These are phyloP conservation scores for Oryzias curvinotus DNA, from an alignment of 2,113 vertebrate species.

Conservation along the genomic window DNA sequence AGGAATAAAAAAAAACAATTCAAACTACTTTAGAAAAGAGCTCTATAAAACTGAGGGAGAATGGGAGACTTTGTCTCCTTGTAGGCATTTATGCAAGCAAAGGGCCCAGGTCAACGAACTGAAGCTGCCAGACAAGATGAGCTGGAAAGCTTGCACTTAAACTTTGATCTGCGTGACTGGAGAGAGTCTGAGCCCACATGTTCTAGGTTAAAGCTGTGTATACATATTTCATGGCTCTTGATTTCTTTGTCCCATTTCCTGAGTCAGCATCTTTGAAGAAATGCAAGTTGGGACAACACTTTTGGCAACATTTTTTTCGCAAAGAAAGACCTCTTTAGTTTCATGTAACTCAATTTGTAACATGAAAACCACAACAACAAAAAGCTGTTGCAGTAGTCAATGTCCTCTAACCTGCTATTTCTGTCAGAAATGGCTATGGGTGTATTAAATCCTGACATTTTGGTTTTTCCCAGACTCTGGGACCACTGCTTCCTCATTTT, in stretches of 20 bases:
- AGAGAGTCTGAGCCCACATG: slow-evolving; percentile 27
- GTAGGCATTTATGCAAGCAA: background rate
- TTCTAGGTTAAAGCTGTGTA: slow-evolving; percentile 55
- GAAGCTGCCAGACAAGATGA: slow-evolving; percentile 32
- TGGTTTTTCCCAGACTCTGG: slow-evolving; percentile 12
- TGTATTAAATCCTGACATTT: slow-evolving; percentile 37
- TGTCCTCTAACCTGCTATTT: slow-evolving; percentile 8
- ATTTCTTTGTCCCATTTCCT: slow-evolving; percentile 35
- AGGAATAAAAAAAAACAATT: too few species aligned
- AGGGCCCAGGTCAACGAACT: slow-evolving; percentile 20
- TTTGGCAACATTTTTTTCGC: background rate
- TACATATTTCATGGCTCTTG: slow-evolving; percentile 62
- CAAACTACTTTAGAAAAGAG: too few species aligned
- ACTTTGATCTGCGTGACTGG: slow-evolving; percentile 41
- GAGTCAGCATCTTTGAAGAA: slow-evolving; percentile 18
- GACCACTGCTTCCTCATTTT: slow-evolving; percentile 45
- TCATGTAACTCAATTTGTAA: background rate
- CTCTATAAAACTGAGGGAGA: too few species aligned
- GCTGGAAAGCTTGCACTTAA: slow-evolving; percentile 30
- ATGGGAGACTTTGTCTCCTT: too few species aligned
- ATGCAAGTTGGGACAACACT: background rate
- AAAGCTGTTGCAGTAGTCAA: background rate
- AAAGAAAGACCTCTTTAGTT: background rate
- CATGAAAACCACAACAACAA: background rate
- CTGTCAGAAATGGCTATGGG: slow-evolving; percentile 27